Evolutionary conservation across 2,113 vertebrate genomes (phyloP).

Genomic region (Thermophis baileyi): DNA sequence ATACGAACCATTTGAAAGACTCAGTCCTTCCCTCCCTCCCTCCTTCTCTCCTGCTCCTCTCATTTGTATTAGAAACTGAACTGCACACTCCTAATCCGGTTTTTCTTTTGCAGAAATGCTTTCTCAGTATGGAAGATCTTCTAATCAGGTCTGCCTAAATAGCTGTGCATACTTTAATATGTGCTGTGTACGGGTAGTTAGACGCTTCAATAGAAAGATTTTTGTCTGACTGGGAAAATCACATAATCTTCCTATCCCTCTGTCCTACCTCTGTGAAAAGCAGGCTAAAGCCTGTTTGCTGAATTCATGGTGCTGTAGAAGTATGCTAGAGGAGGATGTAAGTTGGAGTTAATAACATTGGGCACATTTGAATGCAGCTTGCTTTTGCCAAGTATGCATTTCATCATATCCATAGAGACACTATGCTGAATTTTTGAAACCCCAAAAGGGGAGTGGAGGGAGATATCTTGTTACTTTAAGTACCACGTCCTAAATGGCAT

Average conservation of each 20-base stretch:
- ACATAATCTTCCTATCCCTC: not conserved
- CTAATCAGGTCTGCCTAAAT: not conserved
- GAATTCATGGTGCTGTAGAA: not conserved
- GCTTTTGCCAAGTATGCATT: not conserved
- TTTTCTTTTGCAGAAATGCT: not conserved
- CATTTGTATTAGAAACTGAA: not conserved
- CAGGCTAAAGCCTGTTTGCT: not conserved
- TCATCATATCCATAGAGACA: not conserved
- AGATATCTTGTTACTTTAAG: not conserved
- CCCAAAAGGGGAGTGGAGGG: not conserved
- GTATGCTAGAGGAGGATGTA: conserved; percentile 2
- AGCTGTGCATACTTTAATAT: not conserved
- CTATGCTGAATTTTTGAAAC: not conserved
- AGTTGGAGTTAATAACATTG: not conserved
- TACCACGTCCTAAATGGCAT: not conserved
- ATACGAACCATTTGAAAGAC: not conserved
- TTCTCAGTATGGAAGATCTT: not conserved
- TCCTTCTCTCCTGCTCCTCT: not conserved
- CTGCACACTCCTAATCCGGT: not conserved
- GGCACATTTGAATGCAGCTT: not conserved
- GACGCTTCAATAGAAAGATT: not conserved
- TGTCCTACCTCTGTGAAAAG: not conserved
- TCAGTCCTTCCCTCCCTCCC: not conserved
- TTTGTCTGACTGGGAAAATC: not conserved
- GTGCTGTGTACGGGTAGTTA: not conserved